Base-by-base conservation (phyloP, 2,888 invertebrate genomes). In the Zaprionus lineosus region DNA sequence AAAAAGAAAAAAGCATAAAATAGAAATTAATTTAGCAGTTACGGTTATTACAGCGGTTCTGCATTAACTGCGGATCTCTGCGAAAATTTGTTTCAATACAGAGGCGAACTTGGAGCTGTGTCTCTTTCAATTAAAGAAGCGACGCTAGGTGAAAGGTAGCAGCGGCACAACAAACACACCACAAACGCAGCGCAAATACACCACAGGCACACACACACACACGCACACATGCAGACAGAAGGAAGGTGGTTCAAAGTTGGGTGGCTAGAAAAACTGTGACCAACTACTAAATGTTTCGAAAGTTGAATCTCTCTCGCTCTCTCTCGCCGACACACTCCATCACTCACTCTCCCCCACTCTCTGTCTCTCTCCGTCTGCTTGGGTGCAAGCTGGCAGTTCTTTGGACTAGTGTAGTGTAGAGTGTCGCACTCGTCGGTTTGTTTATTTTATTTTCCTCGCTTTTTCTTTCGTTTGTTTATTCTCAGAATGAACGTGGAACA, bases 11-110 rank as follows among this genome's bases (percentile, higher is more conserved):
- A 6, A 43, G 31, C 36, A 50, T 37, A 41, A 31, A 43, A 12
- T 34, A 75, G 60, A 78, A 84, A 84, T 86, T 81, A 84, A 81
- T 81, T 86, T 68, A 82, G 78, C 84, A 64, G 86, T 68, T 81
- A 84, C 81, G 86, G 86, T 81, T 84, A 67, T 72, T 84, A 69
- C 76, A 77, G 84, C 86, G 82, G 74, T 71, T 76, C 34, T 47
- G 39, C 16, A 53, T 50, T 61, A 24, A 8, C n/a, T 24, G 24
- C 19, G 14, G 50, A 44, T 33, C 47, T 40, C 36, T 46, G 48
- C 53, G 44, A 65, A 65, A 9, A 21, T 2, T 15, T 3, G 26
- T 60, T 34, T 29, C 51, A 60, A 66, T 75, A 51, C 28, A 34
- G 28, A 43, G 48, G 34, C 29, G 19, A 34, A 18, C 26, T 39